These are phyloP conservation scores for Corythoichthys haematopterus DNA, from an alignment of 2,113 vertebrate genomes.

Conservation along the genomic window DNA sequence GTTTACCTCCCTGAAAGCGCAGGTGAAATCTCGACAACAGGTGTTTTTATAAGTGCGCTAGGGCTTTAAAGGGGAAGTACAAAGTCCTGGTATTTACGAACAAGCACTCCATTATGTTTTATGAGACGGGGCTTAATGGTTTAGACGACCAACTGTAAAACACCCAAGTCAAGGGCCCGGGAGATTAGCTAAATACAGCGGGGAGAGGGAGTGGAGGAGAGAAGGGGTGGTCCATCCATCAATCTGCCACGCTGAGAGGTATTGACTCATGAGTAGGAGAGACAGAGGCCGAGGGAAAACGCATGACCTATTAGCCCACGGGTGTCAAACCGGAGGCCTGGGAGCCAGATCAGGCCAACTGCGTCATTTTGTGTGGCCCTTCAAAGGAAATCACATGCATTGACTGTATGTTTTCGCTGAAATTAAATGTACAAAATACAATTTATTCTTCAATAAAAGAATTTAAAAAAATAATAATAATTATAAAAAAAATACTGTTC, in stretches of 20 bases:
- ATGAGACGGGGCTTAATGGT: constrained; percentile 56
- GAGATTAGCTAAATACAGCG: constrained; percentile 41
- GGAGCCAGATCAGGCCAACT: too few relatives aligned
- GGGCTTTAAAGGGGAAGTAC: constrained; percentile 59
- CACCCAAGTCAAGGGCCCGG: constrained; percentile 49
- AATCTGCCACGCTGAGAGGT: constrained; percentile 52
- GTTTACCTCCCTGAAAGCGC: constrained; percentile 19
- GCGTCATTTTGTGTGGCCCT: too few relatives aligned
- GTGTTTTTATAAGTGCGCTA: constrained; percentile 62
- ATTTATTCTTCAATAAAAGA: too few relatives aligned
- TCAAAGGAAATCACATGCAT: too few relatives aligned
- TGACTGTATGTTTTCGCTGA: too few relatives aligned
- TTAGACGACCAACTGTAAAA: constrained; percentile 67
- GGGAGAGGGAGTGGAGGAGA: constrained; percentile 33
- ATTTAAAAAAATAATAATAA: too few relatives aligned
- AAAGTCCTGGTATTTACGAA: constrained; percentile 62
- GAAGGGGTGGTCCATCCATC: constrained; percentile 50
- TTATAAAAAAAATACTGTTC: too few relatives aligned
- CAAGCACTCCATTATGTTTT: constrained; percentile 68
- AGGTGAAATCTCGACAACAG: constrained; percentile 60
- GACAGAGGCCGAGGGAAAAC: constrained; percentile 40
- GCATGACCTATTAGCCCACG: constrained; percentile 42
- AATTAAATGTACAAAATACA: too few relatives aligned
- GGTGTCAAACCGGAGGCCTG: too few relatives aligned
- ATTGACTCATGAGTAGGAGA: constrained; percentile 43